Percentiles rank a stretch among this genome's conserved stretches.
These are phyloP conservation scores for Diadophis punctatus DNA, from an alignment of 2,113 vertebrate genomes.

Conservation along the genomic window DNA sequence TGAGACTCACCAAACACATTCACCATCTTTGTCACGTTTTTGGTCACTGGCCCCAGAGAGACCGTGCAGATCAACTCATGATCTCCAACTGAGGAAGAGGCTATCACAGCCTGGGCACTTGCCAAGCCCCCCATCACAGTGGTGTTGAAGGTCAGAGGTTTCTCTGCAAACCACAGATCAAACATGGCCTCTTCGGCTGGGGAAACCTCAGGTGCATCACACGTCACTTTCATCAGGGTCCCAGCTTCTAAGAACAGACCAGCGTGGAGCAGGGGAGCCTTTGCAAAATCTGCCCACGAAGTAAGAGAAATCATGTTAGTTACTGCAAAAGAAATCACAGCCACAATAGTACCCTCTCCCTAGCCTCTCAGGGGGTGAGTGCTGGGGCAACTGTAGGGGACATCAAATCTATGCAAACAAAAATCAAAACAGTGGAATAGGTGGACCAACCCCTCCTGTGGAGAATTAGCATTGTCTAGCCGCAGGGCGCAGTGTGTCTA, in stretches of 20 bases:
- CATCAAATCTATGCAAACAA: background rate
- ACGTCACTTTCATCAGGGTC: fast-evolving
- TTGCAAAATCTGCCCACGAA: background rate
- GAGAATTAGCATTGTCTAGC: too few species aligned
- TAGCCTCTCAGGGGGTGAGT: background rate
- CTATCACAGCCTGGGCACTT: background rate
- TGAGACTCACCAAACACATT: constrained; percentile 51
- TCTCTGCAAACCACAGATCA: constrained; percentile 5
- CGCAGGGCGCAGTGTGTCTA: too few species aligned
- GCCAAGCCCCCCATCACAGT: fast-evolving
- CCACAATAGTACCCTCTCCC: background rate
- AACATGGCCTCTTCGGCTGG: constrained; percentile 41
- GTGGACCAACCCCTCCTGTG: too few species aligned
- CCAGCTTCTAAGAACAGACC: background rate
- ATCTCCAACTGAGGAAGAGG: fast-evolving
- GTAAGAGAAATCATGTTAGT: background rate
- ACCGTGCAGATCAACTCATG: constrained; percentile 10
- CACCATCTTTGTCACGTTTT: fast-evolving
- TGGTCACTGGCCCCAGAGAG: background rate
- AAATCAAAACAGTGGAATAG: background rate
- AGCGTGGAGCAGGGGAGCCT: fast-evolving
- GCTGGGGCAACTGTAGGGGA: background rate
- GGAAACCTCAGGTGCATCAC: constrained; percentile 39
- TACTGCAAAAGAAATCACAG: background rate
- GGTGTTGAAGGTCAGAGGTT: fast-evolving